Evolutionary conservation across 2,888 invertebrate species (phyloP).

Genomic region (Halictus quadricinctus): DNA sequence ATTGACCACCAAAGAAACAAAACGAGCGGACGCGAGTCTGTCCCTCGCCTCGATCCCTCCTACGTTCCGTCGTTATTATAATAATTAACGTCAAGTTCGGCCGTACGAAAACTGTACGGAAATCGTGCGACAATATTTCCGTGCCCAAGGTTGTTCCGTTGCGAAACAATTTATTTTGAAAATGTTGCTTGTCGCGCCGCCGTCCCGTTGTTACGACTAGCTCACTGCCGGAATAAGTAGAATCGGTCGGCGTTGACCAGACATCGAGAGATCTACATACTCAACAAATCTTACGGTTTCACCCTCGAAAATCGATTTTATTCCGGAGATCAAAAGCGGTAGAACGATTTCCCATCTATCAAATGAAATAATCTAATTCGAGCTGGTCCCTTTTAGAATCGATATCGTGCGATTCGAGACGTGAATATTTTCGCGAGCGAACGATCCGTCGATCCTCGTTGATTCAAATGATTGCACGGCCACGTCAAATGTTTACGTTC

Average conservation of each 20-base stretch:
- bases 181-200: background rate
- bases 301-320: background rate
- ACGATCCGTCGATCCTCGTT: background rate
- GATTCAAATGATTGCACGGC: background rate
- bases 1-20: conserved; percentile 13
- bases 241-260: background rate
- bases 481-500: background rate
- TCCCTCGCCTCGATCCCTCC: conserved; percentile 3
- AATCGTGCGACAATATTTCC: background rate
- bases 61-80: background rate
- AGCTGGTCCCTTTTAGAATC: background rate
- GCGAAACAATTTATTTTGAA: background rate
- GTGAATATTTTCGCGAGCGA: background rate
- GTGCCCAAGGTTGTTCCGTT: background rate
- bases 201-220: background rate
- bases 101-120: background rate
- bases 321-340: background rate
- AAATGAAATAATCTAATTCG: background rate
- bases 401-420: background rate
- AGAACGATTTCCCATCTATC: background rate
- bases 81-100: background rate
- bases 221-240: background rate
- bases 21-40: conserved; percentile 4
- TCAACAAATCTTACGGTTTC: too few relatives aligned
- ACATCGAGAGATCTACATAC: background rate